A percentile compares a stretch with the other conserved stretches of the same genome.
phyloP scores from a whole-genome alignment of 2,888 invertebrate species.

The Microctonus brassicae region DNA sequence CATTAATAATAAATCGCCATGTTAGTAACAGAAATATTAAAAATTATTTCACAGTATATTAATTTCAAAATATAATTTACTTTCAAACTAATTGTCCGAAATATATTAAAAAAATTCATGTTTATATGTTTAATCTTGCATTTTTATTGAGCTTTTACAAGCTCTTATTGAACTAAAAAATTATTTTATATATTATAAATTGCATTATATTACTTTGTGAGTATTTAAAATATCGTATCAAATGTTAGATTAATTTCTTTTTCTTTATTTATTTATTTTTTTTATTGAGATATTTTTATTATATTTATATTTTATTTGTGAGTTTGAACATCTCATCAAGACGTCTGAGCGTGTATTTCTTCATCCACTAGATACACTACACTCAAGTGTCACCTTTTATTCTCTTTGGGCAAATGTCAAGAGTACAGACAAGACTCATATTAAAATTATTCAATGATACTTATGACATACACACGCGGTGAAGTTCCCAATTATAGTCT shows the following conservation, averaged over 20 bases:
- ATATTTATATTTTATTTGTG: not conserved
- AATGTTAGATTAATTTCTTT: too few relatives aligned
- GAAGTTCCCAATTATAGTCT: slow-evolving; percentile 26
- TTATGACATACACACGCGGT: not conserved
- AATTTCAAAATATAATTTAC: slow-evolving; percentile 1
- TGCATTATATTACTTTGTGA: too few relatives aligned
- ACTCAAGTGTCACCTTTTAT: not conserved
- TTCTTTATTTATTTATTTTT: too few relatives aligned
- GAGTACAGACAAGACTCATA: not conserved
- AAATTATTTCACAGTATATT: not conserved
- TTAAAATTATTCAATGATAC: slow-evolving; percentile 14
- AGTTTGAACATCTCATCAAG: not conserved
- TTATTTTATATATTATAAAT: too few relatives aligned
- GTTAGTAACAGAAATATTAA: not conserved
- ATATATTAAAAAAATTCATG: too few relatives aligned
- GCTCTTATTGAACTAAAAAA: too few relatives aligned
- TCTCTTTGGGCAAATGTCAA: not conserved
- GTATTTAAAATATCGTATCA: too few relatives aligned
- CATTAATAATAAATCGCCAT: not conserved
- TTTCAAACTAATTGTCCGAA: not conserved
- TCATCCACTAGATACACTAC: not conserved
- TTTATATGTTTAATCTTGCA: too few relatives aligned
- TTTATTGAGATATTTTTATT: too few relatives aligned
- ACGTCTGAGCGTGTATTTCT: not conserved
- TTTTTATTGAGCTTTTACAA: too few relatives aligned